Base-by-base conservation (phyloP, 2,797 vertebrate genomes). In the Platyrinchus mystaceus region DNA sequence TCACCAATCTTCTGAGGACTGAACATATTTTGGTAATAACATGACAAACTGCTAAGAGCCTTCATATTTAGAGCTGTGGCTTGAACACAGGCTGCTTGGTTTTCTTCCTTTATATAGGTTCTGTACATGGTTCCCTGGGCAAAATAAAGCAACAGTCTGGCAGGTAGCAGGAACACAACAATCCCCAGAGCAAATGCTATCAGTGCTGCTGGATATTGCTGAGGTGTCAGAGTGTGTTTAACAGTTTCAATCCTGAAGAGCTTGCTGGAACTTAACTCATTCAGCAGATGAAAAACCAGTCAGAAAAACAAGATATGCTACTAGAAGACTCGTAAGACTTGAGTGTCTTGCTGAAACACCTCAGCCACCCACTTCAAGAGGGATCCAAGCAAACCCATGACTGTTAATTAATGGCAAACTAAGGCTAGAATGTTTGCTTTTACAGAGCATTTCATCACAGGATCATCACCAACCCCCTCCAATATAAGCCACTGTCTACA, bases 231-330 rank as follows among this genome's bases (percentile, higher is more conserved):
- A 66, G 8, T 14, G 30, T 8, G 1, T 7, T 41, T n/a, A 84
- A 68, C 21, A 75, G 24, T 34, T 49, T 60, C 24, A 52, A 8
- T 15, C 44, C 80, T 69, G 37, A 49, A 71, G 53, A 78, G 55
- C 34, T 75, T 68, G 32, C 39, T 66, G 60, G 43, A 81, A 17
- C n/a, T 62, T 58, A 63, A 58, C 6, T 75, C 50, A 71, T 36
- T 36, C 58, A 79, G 43, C 10, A 75, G 43, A 80, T 30, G 23
- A 89, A 82, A 82, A 91, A 74, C 21, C 21, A 1, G 41, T 26
- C 93, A 91, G 74, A 87, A 79, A 71, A 95, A 50, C 88, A 81
- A 80, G 88, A 86, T 43, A 71, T 34, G 30, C 46, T 81, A 28
- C 77, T 81, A 12, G 10, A 84, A 84, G 69, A 67, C 76, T 22